Evolutionary conservation across 1,140 invertebrate genomes (phyloP), one percentile per base, ranked within the genome.

Genomic region (Drosophila tropicalis): DNA sequence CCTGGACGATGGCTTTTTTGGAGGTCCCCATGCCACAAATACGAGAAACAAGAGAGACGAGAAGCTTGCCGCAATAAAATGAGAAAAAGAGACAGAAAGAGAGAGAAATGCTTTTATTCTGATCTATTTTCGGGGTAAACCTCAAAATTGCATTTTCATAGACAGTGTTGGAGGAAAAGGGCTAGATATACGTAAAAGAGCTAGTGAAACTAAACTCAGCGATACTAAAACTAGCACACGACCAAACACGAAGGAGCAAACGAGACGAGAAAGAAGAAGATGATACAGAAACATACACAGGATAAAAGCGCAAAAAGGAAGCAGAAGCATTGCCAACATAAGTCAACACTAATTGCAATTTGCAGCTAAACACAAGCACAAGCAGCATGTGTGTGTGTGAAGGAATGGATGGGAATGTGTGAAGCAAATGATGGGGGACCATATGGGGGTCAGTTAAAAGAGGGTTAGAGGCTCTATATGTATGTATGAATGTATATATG

Each of bases 341-440:
- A 87, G 83, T 87, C 83, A 87, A 83, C 83, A 87, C 83, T 87
- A 87, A 87, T 87, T 87, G 83, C 83, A 87, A 86, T 87, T 87
- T 87, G 83, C 71, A 75, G 78, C 67, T 70, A 78, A 75, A 57
- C 75, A 72, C 62, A 69, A 62, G 58, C 72, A 57, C n/a, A n/a
- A 41, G 65, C 22, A 67, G 64, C 56, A 55, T 25, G 57, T 22
- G 54, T 12, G 39, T 29, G 36, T 29, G 29, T 29, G 29, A 5
- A 4, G 2, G 25, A 0, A 5, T 29, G 5, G 25, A 29, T 29
- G 25, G 25, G 25, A 29, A 29, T 29, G 25, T 29, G 25, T 29
- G 25, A 29, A 29, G 25, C 5, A 5, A 29, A 29, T 29, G 29
- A 5, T 6, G 29, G 29, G 29, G 29, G 29, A 29, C 29, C 29